Base-by-base conservation (phyloP, 2,797 vertebrate genomes). In the Chelidonichthys spinosus region DNA sequence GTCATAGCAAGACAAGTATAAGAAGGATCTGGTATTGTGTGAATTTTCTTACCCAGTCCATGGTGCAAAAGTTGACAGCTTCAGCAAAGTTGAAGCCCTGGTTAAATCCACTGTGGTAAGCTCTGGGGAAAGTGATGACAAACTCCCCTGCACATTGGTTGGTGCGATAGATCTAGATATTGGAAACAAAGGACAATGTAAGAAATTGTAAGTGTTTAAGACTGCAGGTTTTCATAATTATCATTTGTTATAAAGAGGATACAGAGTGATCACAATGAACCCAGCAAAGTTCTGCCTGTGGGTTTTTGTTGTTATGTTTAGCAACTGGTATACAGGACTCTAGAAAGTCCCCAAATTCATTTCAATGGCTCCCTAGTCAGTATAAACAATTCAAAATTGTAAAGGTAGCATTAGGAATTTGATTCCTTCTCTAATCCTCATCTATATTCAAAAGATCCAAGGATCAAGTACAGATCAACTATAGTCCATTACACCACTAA, bases 21-120 rank as follows among this genome's bases (percentile, higher is more conserved):
- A 52, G 40, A 63, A 43, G 2, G 2, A 58, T 18, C 17, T n/a
- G 11, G 3, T 67, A 2, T 3, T 40, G 15, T 63, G 14, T 53
- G 6, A 11, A 5, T 18, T 9, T 39, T 68, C 94, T 62, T 95
- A 99, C 98, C 98, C 98, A 99, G 68, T 99, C 98, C 76, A 97
- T 96, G 15, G 98, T 99, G 89, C 97, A 98, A 93, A 99, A 99
- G 92, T 99, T 99, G 66, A 99, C 98, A 7, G 98, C 98, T 87
- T 99, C 98, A 36, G 98, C 98, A 75, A 99, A 99, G 94, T 99
- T 99, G 90, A 99, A 99, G n/a, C 98, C 98, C 89, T 99, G 98
- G 90, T 99, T 99, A 91, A 99, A 99, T 60, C 98, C 98, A 35
- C 98, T 99, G 92, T 99, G 98, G 86, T 99, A 99, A 54, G 98